Percentiles rank a stretch among this genome's conserved stretches.
Evolutionary conservation across 2,888 invertebrate genomes (phyloP).

Genomic region (Hololepta plana): DNA sequence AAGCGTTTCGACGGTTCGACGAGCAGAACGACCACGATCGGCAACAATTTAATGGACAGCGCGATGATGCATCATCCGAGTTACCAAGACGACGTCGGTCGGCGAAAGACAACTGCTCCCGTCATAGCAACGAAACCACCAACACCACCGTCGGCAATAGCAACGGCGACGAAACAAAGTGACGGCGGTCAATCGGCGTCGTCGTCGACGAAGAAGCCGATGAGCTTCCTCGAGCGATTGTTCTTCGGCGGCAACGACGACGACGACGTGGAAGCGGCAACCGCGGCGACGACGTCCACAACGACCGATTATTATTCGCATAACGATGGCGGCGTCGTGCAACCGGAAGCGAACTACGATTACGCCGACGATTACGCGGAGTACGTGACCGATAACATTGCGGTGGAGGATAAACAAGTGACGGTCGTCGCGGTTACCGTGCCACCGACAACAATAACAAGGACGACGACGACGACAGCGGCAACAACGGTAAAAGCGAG

Average conservation of each 20-base stretch:
- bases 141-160: slow-evolving; percentile 4
- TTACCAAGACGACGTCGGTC: slow-evolving; percentile 20
- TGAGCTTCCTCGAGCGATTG: slow-evolving; percentile 26
- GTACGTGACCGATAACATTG: slow-evolving; percentile 16
- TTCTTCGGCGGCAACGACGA: slow-evolving; percentile 19
- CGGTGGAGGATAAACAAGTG: slow-evolving; percentile 16
- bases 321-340: slow-evolving; percentile 15
- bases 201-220: slow-evolving; percentile 23
- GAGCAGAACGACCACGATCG: slow-evolving; percentile 14
- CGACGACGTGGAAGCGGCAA: slow-evolving; percentile 9
- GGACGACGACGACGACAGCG: slow-evolving; percentile 9
- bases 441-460: slow-evolving; percentile 8
- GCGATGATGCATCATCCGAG: slow-evolving; percentile 22
- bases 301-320: slow-evolving; percentile 10
- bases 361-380: slow-evolving; percentile 20
- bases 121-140: slow-evolving; percentile 11
- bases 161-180: no score
- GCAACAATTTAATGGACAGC: slow-evolving; percentile 18
- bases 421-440: slow-evolving; percentile 3
- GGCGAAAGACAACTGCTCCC: no score
- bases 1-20: no score
- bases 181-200: slow-evolving; percentile 3
- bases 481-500: slow-evolving; percentile 9
- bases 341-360: slow-evolving; percentile 15
- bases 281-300: slow-evolving; percentile 11